Percentiles rank a stretch among this genome's conserved stretches.
phyloP scores from a whole-genome alignment of 2,888 invertebrate genomes.

The Agrochola lychnidis region DNA sequence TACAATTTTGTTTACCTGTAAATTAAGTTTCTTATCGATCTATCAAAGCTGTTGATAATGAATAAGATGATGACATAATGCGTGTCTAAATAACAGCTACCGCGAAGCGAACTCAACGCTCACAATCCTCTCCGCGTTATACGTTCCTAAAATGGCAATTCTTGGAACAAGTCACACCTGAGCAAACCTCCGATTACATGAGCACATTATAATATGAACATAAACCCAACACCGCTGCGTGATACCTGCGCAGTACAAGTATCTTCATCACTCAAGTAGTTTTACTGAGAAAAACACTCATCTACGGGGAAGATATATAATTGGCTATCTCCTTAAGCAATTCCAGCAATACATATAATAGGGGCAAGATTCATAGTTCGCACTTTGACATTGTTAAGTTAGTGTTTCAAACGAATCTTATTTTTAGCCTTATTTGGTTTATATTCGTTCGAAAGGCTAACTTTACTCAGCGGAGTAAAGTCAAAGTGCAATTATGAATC shows the following conservation, averaged over 20 bases:
- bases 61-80: constrained; percentile 50
- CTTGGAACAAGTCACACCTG: constrained; percentile 65
- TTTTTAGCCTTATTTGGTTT: not conserved
- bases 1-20: constrained; percentile 1
- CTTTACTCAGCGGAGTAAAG: not conserved
- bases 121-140: constrained; percentile 52
- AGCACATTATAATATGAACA: constrained; percentile 55
- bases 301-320: constrained; percentile 19
- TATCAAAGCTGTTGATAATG: constrained; percentile 6
- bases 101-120: constrained; percentile 46
- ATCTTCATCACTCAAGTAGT: constrained; percentile 24
- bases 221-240: constrained; percentile 12
- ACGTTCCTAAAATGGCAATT: constrained; percentile 61
- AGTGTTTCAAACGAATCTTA: not conserved
- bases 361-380: not conserved
- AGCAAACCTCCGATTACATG: constrained; percentile 59
- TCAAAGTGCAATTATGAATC: not conserved
- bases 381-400: not conserved
- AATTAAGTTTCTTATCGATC: constrained; percentile 10
- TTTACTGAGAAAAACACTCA: constrained; percentile 36
- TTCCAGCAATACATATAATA: not conserved
- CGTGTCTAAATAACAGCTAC: constrained; percentile 35
- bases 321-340: not conserved
- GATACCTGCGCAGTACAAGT: constrained; percentile 19
- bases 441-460: not conserved